Evolutionary conservation across 2,888 invertebrate genomes (phyloP).

Genomic region (Mystacides longicornis): DNA sequence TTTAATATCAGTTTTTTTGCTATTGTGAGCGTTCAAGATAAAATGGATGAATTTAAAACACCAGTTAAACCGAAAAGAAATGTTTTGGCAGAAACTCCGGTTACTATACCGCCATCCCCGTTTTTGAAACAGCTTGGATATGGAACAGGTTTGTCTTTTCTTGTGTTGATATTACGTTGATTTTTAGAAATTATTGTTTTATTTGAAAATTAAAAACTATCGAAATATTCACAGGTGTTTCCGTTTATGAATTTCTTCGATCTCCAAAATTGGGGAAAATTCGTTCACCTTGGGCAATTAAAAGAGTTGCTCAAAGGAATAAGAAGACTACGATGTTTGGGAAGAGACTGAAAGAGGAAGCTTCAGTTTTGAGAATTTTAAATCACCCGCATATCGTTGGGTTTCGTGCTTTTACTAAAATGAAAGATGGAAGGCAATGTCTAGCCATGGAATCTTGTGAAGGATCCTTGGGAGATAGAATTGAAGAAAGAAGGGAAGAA

Average conservation of each 20-base stretch:
- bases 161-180: not conserved
- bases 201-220: not conserved
- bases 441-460: slow-evolving; percentile 76
- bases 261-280: slow-evolving; percentile 59
- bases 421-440: slow-evolving; percentile 50
- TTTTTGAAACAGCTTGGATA: slow-evolving; percentile 65
- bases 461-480: slow-evolving; percentile 62
- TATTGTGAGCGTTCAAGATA: not conserved
- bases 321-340: slow-evolving; percentile 29
- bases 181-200: not conserved
- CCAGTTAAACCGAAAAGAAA: slow-evolving; percentile 38
- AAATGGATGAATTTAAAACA: slow-evolving; percentile 40
- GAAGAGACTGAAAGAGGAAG: slow-evolving; percentile 61
- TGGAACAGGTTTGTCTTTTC: slow-evolving; percentile 56
- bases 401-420: slow-evolving; percentile 52
- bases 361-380: slow-evolving; percentile 58
- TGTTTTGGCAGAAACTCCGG: slow-evolving; percentile 22
- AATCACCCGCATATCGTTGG: slow-evolving; percentile 80
- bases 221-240: slow-evolving; percentile 51
- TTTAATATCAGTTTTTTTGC: not conserved
- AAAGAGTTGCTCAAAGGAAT: slow-evolving; percentile 56
- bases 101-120: slow-evolving; percentile 59
- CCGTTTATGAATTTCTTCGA: slow-evolving; percentile 67
- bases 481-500: slow-evolving; percentile 59
- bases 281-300: slow-evolving; percentile 83